Base-by-base conservation (phyloP, 2,888 invertebrate genomes). In the Aelia acuminata region DNA sequence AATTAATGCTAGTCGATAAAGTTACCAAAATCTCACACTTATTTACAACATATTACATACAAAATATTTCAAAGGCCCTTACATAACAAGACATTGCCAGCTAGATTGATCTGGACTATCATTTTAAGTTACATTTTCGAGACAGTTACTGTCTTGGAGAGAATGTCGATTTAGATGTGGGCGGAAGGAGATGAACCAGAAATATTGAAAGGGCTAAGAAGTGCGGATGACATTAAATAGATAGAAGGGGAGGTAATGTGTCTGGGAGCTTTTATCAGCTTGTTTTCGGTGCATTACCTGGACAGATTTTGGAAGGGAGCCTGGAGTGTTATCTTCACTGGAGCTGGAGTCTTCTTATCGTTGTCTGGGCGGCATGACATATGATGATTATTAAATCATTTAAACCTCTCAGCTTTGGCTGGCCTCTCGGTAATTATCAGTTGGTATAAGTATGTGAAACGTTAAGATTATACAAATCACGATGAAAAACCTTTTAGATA, bases 241-340 rank as follows among this genome's bases (percentile, higher is more conserved):
- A 85, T 85, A 85, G 85, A 80, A 80, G 39, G 80, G 39, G n/a
- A 80, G 85, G 85, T 85, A 85, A 85, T 85, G 57, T 53, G 50
- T 39, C 53, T 49, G 35, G 26, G 57, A 43, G 85, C 50, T 22
- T 85, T 85, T 85, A 85, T 85, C 85, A 50, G 50, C 85, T 50
- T 50, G 85, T 85, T 85, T 85, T 85, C 85, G 49, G 50, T 85
- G 85, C 85, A 85, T 85, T 85, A 85, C 85, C 85, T 85, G 85
- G 53, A 85, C 53, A 53, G 50, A 85, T 85, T 85, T 53, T 85
- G 85, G 85, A 85, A 85, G 53, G 85, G 85, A 53, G 85, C 85
- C 85, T 49, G 39, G 85, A 49, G 84, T 84, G 48, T 53, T 85
- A 85, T 85, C 85, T 39, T n/a, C 85, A 31, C 80, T 80, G 22